Base-by-base conservation (phyloP, 1,140 invertebrate species). In the Amphibalanus amphitrite region DNA sequence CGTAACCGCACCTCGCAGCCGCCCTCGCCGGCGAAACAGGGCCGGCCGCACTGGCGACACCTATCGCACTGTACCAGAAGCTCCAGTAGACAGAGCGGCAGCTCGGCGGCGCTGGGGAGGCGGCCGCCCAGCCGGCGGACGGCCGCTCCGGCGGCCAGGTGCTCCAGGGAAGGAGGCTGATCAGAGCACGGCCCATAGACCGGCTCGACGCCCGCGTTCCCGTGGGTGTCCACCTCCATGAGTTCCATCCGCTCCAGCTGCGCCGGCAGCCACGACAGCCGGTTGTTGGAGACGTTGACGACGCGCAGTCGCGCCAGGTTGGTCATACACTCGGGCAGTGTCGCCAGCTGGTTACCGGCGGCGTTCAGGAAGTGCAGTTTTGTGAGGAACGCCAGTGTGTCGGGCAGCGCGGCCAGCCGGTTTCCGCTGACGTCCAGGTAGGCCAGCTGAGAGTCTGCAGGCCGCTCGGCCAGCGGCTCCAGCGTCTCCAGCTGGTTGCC, bases 51-150 rank as follows among this genome's bases (percentile, higher is more conserved):
- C 65, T 67, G 65, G 65, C 65, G 65, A 67, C 65, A 67, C 23
- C 65, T 67, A 3, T 26, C 3, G 65, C 28, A 26, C 65, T 26
- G 26, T 10, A 13, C 10, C 10, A 67, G 20, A 67, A 67, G 28
- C 65, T 67, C 65, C 8, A 67, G 65, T 67, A 67, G 23, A 25
- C 65, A 67, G 65, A 28, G n/a, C 65, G 65, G 65, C n/a, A 67
- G 28, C 65, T 59, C n/a, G 65, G 28, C 28, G n/a, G 65, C n/a
- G 65, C 65, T 67, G 65, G n/a, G 26, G 8, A 20, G n/a, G 3
- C 65, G 28, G 23, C 65, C 65, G 65, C 3, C 65, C 6, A 26
- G 26, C 23, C 10, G 65, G 8, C 4, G 26, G 23, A 17, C 26
- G 3, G 28, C 65, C 6, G 28, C n/a, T n/a, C 26, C n/a, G 8